A percentile compares a stretch with the other conserved stretches of the same genome.
Conservation (phyloP, 1,140 invertebrate genomes). For the Sogatella furcifera region DNA sequence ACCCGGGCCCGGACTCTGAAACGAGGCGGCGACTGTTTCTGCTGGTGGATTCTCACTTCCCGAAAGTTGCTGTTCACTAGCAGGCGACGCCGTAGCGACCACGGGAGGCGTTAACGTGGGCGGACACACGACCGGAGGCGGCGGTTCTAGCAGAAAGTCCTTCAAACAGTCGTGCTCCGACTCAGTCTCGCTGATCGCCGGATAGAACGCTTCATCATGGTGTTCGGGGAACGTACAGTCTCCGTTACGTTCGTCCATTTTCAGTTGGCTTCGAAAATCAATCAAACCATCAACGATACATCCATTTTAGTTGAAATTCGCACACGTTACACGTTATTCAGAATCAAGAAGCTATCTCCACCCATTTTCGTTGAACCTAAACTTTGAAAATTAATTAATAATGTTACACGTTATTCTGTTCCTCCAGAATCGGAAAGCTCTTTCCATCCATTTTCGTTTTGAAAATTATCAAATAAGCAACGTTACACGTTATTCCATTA, state of each 20-base stretch:
- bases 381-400: too few species aligned
- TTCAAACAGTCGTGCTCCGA: slow-evolving; percentile 26
- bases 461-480: too few species aligned
- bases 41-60: background rate
- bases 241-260: slow-evolving; percentile 25
- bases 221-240: slow-evolving; percentile 21
- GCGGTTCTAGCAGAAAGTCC: slow-evolving; percentile 25
- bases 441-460: too few species aligned
- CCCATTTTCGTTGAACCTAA: too few species aligned
- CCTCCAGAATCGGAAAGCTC: too few species aligned
- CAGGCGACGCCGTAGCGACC: background rate
- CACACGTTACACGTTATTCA: too few species aligned
- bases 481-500: too few species aligned
- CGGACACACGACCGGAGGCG: background rate
- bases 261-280: background rate
- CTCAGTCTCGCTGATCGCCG: slow-evolving; percentile 17
- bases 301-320: too few species aligned
- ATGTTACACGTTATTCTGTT: too few species aligned
- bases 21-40: background rate
- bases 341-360: too few species aligned
- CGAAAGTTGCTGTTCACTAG: background rate
- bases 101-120: background rate
- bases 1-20: slow-evolving; percentile 8
- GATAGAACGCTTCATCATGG: slow-evolving; percentile 21
- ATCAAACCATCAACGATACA: too few species aligned